A percentile compares a stretch with the other conserved stretches of the same genome.
Conservation (phyloP, 2,797 vertebrate genomes). For the Sylvilagus floridanus region DNA sequence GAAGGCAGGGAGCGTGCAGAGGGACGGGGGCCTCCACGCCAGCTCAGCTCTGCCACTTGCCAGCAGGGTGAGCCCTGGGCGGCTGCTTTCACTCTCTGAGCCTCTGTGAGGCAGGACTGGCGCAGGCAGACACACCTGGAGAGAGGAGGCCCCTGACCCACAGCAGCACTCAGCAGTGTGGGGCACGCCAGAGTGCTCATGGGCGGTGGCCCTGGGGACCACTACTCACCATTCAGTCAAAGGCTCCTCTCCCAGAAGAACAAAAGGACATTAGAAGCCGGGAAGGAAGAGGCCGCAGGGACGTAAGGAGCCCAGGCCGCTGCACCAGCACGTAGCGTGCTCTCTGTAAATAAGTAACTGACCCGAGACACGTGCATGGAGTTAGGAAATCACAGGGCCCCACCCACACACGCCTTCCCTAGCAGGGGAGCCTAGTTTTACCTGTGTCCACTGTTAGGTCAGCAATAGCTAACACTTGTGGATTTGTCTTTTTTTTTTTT, state of each 20-base stretch:
- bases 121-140: too few relatives aligned
- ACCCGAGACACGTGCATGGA: too few relatives aligned
- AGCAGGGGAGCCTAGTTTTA: not conserved
- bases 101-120: not conserved
- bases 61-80: not conserved
- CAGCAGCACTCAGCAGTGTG: not conserved
- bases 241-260: not conserved
- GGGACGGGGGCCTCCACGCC: not conserved
- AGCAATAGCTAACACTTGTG: not conserved
- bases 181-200: not conserved
- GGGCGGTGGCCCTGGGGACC: not conserved
- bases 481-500: not conserved
- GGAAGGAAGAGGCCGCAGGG: not conserved
- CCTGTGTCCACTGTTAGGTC: not conserved
- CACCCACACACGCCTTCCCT: not conserved
- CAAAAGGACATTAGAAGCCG: conserved; percentile 12
- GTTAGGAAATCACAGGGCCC: not conserved
- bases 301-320: not conserved
- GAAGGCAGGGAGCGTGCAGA: not conserved
- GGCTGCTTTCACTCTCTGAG: conserved; percentile 24
- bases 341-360: not conserved
- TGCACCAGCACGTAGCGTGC: not conserved
- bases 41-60: not conserved
- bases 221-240: not conserved
- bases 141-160: too few relatives aligned